Evolutionary conservation across 2,797 vertebrate genomes (phyloP), one percentile per base, ranked within the genome.

Genomic region (Allobates femoralis): DNA sequence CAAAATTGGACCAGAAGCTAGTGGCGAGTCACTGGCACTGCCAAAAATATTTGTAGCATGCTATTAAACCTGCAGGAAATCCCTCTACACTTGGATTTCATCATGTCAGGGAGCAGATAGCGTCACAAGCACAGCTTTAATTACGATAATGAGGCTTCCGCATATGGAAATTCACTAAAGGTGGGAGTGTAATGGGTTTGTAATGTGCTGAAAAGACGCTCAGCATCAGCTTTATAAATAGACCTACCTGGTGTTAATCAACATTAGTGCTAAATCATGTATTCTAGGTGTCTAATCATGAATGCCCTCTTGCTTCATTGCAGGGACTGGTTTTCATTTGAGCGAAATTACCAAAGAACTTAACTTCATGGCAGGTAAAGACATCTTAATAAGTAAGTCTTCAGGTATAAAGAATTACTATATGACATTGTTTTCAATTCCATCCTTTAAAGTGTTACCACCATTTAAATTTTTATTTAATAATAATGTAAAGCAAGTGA

Each of bases 171-270:
- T 30, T 66, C 46, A 18, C 41, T 53, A 66, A 86, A 64, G 79
- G 85, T 81, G 69, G 85, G 79, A 75, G 79, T 66, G 79, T 86
- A 86, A 86, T 86, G 69, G 85, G 34, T 86, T 86, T 81, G 55
- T 86, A 81, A 81, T 86, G 69, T 74, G 79, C 69, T 64, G 56
- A 76, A 75, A 76, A 75, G 23, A 50, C 58, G 41, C 67, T 51
- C 53, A n/a, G 16, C 46, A 76, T 55, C 56, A 51, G 50, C 69
- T 75, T 81, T 86, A 66, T 81, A 81, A 81, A 86, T 86, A 74
- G 69, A 34, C 69, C 55, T 86, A 76, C 85, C 69, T 66, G 71
- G 46, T 41, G 41, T 50, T 81, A 81, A 85, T 85, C 84, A 85
- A 76, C 50, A 74, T 74, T 73, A 83, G 41, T 58, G 66, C 66